Evolutionary conservation across 2,888 invertebrate genomes (phyloP).

Genomic region (Tetropium fuscum): DNA sequence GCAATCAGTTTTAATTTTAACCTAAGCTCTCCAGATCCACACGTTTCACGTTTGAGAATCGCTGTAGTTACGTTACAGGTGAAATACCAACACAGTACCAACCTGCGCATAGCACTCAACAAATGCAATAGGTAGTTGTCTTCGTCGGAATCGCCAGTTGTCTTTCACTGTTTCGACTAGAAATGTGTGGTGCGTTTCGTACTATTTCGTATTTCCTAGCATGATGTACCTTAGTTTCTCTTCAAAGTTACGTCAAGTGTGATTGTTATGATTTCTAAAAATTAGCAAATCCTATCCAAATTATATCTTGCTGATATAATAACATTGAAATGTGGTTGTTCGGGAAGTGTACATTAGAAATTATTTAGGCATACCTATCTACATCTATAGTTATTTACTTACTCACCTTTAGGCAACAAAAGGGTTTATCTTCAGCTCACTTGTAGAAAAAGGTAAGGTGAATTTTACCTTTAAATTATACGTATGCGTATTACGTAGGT

Average conservation of each 20-base stretch:
- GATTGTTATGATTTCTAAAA: slow-evolving; percentile 34
- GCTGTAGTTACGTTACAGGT: slow-evolving; percentile 35
- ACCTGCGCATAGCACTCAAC: slow-evolving; percentile 37
- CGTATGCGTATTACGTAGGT: too few species aligned
- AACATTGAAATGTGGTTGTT: neutral
- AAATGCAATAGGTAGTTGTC: slow-evolving; percentile 23
- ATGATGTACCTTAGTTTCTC: slow-evolving; percentile 42
- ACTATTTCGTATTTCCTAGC: too few species aligned
- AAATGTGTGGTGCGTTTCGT: slow-evolving; percentile 1
- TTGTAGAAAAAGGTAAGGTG: slow-evolving; percentile 2
- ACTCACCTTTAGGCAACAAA: slow-evolving; percentile 3
- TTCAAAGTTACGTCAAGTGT: slow-evolving; percentile 35
- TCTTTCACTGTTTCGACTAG: slow-evolving; percentile 6
- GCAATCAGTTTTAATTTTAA: too few species aligned
- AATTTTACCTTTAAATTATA: too few species aligned
- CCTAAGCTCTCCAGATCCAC: neutral
- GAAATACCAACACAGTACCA: slow-evolving; percentile 34
- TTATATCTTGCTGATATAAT: neutral
- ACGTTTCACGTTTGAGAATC: slow-evolving; percentile 22
- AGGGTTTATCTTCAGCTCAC: neutral
- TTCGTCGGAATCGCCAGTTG: slow-evolving; percentile 23
- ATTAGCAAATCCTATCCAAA: neutral
- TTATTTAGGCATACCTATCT: neutral
- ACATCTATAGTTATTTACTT: too few species aligned
- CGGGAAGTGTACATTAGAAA: neutral